A percentile compares a stretch with the other conserved stretches of the same genome.
These are phyloP conservation scores for Lasioglossum zephyrum DNA, from an alignment of 2,888 invertebrate genomes.

Conservation along the genomic window DNA sequence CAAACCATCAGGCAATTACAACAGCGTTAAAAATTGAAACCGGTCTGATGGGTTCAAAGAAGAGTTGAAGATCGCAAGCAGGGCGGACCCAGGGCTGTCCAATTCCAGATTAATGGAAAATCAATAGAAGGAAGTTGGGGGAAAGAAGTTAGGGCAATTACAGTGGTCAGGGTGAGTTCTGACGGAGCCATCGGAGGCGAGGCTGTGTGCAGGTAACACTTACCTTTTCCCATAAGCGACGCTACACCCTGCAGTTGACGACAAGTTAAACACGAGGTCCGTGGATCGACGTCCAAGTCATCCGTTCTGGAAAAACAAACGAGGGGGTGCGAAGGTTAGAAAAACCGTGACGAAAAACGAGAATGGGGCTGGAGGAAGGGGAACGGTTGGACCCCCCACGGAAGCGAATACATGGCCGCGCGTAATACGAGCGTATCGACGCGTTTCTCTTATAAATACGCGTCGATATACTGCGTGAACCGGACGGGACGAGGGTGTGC, in stretches of 20 bases:
- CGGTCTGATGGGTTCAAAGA: not conserved
- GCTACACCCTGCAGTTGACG: not conserved
- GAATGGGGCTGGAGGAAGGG: not conserved
- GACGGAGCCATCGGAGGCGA: not conserved
- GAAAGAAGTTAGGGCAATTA: not conserved
- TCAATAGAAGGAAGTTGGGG: not conserved
- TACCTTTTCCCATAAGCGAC: slow-evolving; percentile 20
- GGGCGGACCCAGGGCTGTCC: not conserved
- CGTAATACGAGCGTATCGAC: slow-evolving; percentile 63
- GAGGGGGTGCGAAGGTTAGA: not conserved
- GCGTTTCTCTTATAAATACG: slow-evolving; percentile 65
- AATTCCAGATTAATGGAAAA: slow-evolving; percentile 5
- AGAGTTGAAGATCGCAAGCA: not conserved
- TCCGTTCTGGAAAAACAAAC: slow-evolving; percentile 11
- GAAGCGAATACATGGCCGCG: slow-evolving; percentile 32
- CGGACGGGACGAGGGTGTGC: slow-evolving; percentile 34
- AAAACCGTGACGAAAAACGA: not conserved
- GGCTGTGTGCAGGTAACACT: not conserved
- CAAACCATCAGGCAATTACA: not conserved
- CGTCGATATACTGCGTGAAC: slow-evolving; percentile 57
- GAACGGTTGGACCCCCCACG: slow-evolving; percentile 36
- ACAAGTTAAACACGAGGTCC: slow-evolving; percentile 1
- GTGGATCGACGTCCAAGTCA: not conserved
- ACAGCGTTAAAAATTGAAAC: not conserved
- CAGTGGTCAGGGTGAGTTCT: not conserved